phyloP scores from a whole-genome alignment of 2,797 vertebrate genomes.

The Spizella passerina region DNA sequence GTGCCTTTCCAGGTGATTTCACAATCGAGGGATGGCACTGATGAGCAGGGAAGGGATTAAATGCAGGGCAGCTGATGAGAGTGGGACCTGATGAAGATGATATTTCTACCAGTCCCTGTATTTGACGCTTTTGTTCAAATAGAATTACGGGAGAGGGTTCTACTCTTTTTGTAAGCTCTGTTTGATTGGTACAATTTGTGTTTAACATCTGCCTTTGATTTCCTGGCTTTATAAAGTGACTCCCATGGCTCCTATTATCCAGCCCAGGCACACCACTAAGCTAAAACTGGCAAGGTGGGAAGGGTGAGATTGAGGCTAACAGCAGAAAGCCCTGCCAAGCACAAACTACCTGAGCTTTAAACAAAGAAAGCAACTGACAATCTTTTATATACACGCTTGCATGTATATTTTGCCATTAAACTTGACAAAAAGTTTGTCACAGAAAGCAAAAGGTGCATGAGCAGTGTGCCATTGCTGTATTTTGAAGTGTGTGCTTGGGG shows the following conservation, averaged over 20 bases:
- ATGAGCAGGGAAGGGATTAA: conserved; percentile 28
- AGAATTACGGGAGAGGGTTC: conserved; percentile 20
- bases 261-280: neutral
- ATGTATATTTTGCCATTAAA: neutral
- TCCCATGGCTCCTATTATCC: conserved; percentile 8
- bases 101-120: neutral
- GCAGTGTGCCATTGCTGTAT: neutral
- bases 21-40: neutral
- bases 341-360: neutral
- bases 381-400: neutral
- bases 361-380: neutral
- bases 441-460: neutral
- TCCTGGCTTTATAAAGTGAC: conserved; percentile 1
- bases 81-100: neutral
- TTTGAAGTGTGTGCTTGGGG: neutral
- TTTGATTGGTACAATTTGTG: conserved; percentile 47
- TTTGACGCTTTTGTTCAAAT: neutral
- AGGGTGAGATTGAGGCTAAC: neutral
- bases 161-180: neutral
- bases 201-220: conserved; percentile 53
- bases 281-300: neutral
- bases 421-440: neutral
- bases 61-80: conserved; percentile 17
- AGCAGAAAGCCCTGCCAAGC: neutral
- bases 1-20: conserved; percentile 27